These are phyloP conservation scores for Tetragnatha montana DNA, from an alignment of 2,888 invertebrate genomes.

Conservation along the genomic window DNA sequence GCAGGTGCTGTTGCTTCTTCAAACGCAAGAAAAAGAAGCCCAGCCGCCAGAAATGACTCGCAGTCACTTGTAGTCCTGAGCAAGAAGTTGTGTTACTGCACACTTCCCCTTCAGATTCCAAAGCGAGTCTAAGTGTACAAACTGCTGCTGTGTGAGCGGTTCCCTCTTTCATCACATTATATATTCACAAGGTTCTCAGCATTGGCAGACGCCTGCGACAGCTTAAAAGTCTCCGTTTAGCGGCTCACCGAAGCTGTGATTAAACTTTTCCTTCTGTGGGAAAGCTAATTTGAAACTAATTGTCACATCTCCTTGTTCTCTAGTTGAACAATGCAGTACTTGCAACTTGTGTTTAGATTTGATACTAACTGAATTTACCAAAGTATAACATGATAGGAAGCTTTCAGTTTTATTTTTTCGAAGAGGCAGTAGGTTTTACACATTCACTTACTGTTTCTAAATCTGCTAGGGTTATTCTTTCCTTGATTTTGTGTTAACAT, in stretches of 20 bases:
- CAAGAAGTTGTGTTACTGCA: slow-evolving; percentile 71
- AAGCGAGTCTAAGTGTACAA: slow-evolving; percentile 70
- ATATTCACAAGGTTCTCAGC: slow-evolving; percentile 53
- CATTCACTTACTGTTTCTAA: slow-evolving; percentile 8
- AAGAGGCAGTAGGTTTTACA: slow-evolving; percentile 17
- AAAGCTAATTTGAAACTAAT: slow-evolving; percentile 30
- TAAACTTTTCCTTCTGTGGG: slow-evolving; percentile 51
- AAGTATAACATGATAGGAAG: slow-evolving; percentile 65
- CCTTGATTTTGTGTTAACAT: slow-evolving; percentile 14
- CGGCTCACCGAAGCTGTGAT: slow-evolving; percentile 70
- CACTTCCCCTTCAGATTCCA: slow-evolving; percentile 71
- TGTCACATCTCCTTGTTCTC: slow-evolving; percentile 67
- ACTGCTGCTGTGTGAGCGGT: slow-evolving; percentile 68
- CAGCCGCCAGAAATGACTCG: slow-evolving; percentile 72
- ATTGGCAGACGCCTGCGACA: slow-evolving; percentile 48
- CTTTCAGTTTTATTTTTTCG: slow-evolving; percentile 37
- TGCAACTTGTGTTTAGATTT: slow-evolving; percentile 70
- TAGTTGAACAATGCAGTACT: slow-evolving; percentile 58
- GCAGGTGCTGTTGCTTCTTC: slow-evolving; percentile 99
- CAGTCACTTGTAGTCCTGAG: slow-evolving; percentile 71
- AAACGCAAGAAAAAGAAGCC: slow-evolving; percentile 99
- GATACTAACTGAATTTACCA: slow-evolving; percentile 71
- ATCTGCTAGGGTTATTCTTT: slow-evolving; percentile 27
- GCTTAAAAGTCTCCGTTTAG: slow-evolving; percentile 26
- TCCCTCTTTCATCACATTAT: slow-evolving; percentile 53